Evolutionary conservation across 2,113 vertebrate genomes (phyloP), one percentile per base, ranked within the genome.

Genomic region (Uropsilus gracilis): DNA sequence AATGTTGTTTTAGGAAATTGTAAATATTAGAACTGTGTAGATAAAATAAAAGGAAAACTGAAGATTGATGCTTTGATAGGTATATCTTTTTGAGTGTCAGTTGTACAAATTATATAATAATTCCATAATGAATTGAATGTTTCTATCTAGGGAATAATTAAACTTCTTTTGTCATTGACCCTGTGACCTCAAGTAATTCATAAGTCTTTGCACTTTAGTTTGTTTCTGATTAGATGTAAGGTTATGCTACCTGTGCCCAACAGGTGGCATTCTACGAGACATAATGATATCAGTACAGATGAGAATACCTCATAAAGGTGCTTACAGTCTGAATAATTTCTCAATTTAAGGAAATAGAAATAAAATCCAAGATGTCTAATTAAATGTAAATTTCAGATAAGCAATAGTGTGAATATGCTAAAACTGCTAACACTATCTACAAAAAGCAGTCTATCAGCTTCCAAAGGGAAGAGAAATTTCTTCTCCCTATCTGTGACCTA

Each of bases 1-100:
- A 90, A 80, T 44, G 26, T 11, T 61, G 6, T 39, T 84, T 75
- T 96, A 68, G 72, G 59, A 77, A 86, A 81, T 68, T 77, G 37
- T 76, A 59, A 78, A 26, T 91, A 17, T 83, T 82, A 57, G 72
- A 13, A 42, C 4, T 0, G 0, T 30, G 1, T 66, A 69, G 48
- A 34, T 72, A 69, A 80, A 69, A 69, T 6, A 84, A 53, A 71
- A 71, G 63, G 5, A 6, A 44, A 57, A 72, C 0, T 2, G 26
- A 44, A 46, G 28, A 34, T 83, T 86, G 39, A 32, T 6, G 44
- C 8, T 76, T 53, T 75, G 24, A 37, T 13, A 75, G 48, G 5
- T 18, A 1, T 42, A 32, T 84, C 55, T 75, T 77, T 59, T 63
- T 57, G 46, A 72, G 32, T 85, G 22, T 10, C 3, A 37, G 6